Evolutionary conservation across 2,113 vertebrate species (phyloP).

Genomic region (Casuarius casuarius): DNA sequence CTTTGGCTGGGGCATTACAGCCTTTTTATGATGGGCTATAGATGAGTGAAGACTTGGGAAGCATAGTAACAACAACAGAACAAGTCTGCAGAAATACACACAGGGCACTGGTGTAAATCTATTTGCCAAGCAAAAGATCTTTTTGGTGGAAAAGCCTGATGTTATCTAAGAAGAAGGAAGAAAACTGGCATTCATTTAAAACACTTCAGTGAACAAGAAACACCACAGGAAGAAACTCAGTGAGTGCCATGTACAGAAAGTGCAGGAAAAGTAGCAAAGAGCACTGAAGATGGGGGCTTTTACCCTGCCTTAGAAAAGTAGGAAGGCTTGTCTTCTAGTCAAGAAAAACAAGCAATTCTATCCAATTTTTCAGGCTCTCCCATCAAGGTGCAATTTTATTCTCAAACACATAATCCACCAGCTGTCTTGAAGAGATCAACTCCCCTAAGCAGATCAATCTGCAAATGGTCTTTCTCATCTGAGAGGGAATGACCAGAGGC

Average conservation of each 20-base stretch:
- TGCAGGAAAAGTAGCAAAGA: not conserved
- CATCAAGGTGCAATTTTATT: not conserved
- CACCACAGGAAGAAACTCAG: not conserved
- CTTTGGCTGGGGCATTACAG: not conserved
- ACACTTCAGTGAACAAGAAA: not conserved
- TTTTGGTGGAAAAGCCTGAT: not conserved
- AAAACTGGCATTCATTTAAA: not conserved
- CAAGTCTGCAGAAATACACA: not conserved
- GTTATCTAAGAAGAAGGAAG: not conserved
- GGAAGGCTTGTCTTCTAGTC: not conserved
- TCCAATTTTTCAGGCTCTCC: not conserved
- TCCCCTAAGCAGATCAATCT: not conserved
- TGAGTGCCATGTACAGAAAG: not conserved
- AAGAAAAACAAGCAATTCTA: not conserved
- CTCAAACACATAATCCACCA: not conserved
- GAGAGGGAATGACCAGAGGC: not conserved
- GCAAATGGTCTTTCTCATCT: not conserved
- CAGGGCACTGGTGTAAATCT: not conserved
- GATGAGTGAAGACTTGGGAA: not conserved
- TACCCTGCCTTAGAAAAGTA: too few species aligned
- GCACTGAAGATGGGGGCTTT: not conserved
- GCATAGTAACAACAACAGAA: not conserved
- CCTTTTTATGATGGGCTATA: not conserved
- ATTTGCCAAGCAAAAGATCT: not conserved
- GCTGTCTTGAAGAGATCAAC: not conserved